Evolutionary conservation across 2,113 vertebrate species (phyloP).

Genomic region (Phocoena sinus): DNA sequence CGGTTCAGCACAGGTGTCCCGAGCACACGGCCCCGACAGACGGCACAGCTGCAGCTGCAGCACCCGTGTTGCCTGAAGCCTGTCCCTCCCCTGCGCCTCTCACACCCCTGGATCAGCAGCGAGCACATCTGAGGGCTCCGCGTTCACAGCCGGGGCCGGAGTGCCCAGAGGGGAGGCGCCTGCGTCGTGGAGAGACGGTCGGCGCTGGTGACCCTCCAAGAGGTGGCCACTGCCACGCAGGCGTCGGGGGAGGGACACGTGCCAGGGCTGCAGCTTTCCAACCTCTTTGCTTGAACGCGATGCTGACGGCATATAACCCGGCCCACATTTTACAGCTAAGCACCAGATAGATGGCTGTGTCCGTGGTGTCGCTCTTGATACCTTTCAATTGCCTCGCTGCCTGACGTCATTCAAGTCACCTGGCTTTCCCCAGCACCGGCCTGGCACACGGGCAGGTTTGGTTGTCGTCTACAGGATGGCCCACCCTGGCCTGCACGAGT

Average conservation of each 20-base stretch:
- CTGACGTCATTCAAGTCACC: neutral
- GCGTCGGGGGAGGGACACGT: fast-evolving
- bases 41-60: neutral
- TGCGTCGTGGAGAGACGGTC: fast-evolving
- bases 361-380: neutral
- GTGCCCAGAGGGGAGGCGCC: neutral
- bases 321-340: neutral
- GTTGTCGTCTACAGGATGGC: neutral
- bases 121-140: neutral
- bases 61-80: neutral
- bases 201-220: too few species aligned
- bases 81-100: neutral
- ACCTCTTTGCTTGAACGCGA: neutral
- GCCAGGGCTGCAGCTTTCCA: neutral
- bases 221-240: neutral
- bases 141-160: neutral
- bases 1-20: fast-evolving
- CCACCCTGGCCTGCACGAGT: neutral
- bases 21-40: fast-evolving
- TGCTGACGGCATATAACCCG: neutral
- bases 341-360: neutral
- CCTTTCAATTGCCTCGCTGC: neutral
- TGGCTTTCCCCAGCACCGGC: neutral
- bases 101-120: fast-evolving
- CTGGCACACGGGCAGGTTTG: neutral